phyloP scores from a whole-genome alignment of 2,113 vertebrate species.

The Felis chaus region DNA sequence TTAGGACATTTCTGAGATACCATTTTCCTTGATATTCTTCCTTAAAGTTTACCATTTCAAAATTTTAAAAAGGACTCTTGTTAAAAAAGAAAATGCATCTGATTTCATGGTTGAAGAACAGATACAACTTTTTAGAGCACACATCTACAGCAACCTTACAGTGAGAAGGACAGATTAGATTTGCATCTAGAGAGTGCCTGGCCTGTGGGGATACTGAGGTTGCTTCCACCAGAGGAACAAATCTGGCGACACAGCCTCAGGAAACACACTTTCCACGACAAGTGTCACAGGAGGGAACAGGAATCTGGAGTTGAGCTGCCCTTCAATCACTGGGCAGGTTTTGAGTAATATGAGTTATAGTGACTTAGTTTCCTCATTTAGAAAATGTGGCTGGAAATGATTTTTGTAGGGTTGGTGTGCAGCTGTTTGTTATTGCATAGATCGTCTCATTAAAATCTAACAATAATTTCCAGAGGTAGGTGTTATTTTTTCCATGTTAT shows the following conservation, averaged over 20 bases:
- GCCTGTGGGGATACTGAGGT: not conserved
- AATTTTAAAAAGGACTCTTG: not conserved
- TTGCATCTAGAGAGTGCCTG: not conserved
- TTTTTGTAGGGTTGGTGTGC: not conserved
- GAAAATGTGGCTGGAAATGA: not conserved
- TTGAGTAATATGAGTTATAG: not conserved
- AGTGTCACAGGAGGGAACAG: not conserved
- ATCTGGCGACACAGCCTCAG: not conserved
- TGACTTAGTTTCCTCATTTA: not conserved
- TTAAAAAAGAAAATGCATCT: not conserved
- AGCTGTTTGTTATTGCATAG: not conserved
- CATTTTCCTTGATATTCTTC: not conserved
- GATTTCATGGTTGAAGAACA: not conserved
- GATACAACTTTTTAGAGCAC: not conserved
- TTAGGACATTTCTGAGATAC: not conserved
- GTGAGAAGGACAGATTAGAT: not conserved
- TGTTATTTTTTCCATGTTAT: not conserved
- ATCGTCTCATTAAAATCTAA: conserved; percentile 14
- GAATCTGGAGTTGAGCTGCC: not conserved
- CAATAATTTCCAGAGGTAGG: not conserved
- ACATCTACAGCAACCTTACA: not conserved
- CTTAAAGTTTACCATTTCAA: not conserved
- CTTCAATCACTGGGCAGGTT: not conserved
- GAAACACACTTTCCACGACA: not conserved
- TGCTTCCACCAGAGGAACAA: not conserved